phyloP scores from a whole-genome alignment of 2,888 invertebrate genomes.

The Cephus sareptanus region DNA sequence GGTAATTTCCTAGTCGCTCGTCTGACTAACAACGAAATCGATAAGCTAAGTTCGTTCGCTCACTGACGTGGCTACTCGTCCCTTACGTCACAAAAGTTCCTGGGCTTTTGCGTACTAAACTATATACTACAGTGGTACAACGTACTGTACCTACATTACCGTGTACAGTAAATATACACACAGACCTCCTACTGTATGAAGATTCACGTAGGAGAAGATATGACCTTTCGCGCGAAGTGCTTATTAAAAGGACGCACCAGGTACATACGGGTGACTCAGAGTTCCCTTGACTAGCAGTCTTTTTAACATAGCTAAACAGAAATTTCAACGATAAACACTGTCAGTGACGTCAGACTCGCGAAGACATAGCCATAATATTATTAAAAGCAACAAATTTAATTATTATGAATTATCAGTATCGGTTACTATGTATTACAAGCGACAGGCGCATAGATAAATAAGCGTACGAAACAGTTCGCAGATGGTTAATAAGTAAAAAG shows the following conservation, averaged over 20 bases:
- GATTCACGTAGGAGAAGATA: background rate
- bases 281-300: background rate
- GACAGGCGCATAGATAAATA: background rate
- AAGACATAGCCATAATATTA: background rate
- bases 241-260: background rate
- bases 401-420: background rate
- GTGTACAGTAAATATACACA: background rate
- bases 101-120: background rate
- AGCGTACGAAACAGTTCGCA: background rate
- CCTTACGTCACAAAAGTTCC: background rate
- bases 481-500: background rate
- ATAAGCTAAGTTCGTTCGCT: constrained; percentile 8
- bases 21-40: constrained; percentile 3
- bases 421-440: background rate
- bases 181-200: background rate
- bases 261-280: background rate
- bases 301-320: background rate
- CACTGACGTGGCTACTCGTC: constrained; percentile 1
- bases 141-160: background rate
- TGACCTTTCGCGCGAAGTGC: background rate
- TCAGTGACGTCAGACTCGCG: background rate
- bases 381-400: background rate
- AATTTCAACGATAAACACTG: background rate
- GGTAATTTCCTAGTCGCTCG: constrained; percentile 6
- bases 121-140: background rate